A percentile compares a stretch with the other conserved stretches of the same genome.
Evolutionary conservation across 2,888 invertebrate species (phyloP).

Genomic region (Phrixothrix hirtus): DNA sequence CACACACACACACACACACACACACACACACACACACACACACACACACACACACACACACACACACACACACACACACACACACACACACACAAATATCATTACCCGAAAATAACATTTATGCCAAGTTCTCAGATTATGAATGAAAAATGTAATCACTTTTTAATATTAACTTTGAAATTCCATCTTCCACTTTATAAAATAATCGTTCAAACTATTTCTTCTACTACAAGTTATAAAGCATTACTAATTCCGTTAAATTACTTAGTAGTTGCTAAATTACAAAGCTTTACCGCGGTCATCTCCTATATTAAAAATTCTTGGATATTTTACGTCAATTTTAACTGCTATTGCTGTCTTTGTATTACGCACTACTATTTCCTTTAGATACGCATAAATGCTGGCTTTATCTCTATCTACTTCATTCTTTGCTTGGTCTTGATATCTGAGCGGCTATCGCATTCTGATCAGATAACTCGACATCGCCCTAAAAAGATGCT

Average conservation of each 20-base stretch:
- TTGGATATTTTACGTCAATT: slow-evolving; percentile 21
- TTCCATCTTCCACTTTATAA: too few relatives aligned
- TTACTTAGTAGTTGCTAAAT: slow-evolving; percentile 8
- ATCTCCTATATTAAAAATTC: slow-evolving; percentile 18
- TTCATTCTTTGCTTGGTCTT: slow-evolving; percentile 11
- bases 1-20: too few relatives aligned
- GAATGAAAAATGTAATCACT: too few relatives aligned
- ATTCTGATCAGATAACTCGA: slow-evolving; percentile 20
- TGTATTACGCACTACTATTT: slow-evolving; percentile 10
- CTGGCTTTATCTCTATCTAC: slow-evolving; percentile 17
- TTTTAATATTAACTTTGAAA: too few relatives aligned
- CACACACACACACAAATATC: too few relatives aligned
- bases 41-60: too few relatives aligned
- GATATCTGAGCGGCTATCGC: slow-evolving; percentile 21
- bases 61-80: too few relatives aligned
- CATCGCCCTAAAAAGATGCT: slow-evolving; percentile 16
- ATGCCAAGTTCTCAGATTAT: too few relatives aligned
- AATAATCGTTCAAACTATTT: not conserved
- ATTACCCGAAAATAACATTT: too few relatives aligned
- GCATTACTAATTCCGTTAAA: slow-evolving; percentile 18
- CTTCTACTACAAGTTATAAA: slow-evolving; percentile 6
- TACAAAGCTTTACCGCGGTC: slow-evolving; percentile 23
- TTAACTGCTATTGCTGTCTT: slow-evolving; percentile 16
- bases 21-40: too few relatives aligned
- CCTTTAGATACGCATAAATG: slow-evolving; percentile 13